A percentile compares a stretch with the other conserved stretches of the same genome.
phyloP scores from a whole-genome alignment of 2,797 vertebrate genomes.

The Sparidentex hasta region DNA sequence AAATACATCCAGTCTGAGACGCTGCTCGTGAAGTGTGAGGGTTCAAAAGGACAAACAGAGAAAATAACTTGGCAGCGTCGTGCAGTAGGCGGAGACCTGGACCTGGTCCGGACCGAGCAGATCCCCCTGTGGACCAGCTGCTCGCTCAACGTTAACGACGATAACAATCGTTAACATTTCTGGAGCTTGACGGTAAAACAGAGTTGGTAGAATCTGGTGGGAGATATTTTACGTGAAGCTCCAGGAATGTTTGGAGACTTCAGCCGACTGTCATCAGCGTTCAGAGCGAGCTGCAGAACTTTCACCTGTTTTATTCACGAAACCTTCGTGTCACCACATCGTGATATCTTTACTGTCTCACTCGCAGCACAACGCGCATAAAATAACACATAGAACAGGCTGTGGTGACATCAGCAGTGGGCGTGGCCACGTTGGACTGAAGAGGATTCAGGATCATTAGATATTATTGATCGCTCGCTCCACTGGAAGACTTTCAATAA shows the following conservation, averaged over 20 bases:
- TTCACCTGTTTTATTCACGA: neutral
- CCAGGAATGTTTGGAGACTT: too few species aligned
- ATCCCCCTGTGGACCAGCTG: neutral
- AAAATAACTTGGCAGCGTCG: neutral
- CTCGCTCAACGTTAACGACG: neutral
- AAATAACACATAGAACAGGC: neutral
- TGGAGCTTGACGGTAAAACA: too few species aligned
- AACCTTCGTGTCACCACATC: neutral
- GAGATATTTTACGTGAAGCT: too few species aligned
- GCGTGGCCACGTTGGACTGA: neutral
- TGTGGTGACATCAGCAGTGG: neutral
- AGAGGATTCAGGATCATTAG: neutral
- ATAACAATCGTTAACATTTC: too few species aligned
- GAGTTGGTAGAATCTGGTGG: too few species aligned
- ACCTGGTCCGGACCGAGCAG: neutral
- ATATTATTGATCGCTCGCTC: neutral
- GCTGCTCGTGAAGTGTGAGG: neutral
- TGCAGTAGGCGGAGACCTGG: neutral
- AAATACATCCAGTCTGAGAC: neutral
- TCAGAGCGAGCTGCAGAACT: neutral
- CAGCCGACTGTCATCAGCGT: too few species aligned
- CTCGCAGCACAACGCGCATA: neutral
- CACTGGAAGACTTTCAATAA: slow-evolving; percentile 1
- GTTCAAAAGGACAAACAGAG: neutral
- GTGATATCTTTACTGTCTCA: neutral